These are phyloP conservation scores for Leucoma salicis DNA, from an alignment of 2,888 invertebrate species.

Conservation along the genomic window DNA sequence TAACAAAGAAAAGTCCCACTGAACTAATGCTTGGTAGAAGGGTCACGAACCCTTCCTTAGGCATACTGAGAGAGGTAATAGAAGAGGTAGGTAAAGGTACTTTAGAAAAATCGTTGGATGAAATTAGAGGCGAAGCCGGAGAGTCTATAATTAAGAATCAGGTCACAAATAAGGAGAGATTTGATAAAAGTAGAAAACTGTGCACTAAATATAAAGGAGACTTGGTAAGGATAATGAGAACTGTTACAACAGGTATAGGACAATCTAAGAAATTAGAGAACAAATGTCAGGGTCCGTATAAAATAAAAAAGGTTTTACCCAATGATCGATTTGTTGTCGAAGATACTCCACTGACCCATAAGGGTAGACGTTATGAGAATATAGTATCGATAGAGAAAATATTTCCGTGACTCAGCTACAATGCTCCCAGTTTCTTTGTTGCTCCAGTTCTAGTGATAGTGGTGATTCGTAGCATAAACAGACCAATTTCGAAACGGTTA, in stretches of 20 bases:
- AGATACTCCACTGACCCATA: slow-evolving; percentile 29
- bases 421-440: background rate
- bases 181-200: background rate
- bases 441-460: no score
- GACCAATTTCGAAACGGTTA: no score
- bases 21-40: background rate
- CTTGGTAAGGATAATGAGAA: background rate
- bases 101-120: background rate
- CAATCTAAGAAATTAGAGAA: background rate
- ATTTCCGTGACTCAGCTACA: slow-evolving; percentile 20
- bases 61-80: background rate
- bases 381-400: slow-evolving; percentile 30
- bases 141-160: background rate
- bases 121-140: background rate
- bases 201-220: background rate
- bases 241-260: background rate
- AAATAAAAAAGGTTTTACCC: slow-evolving; percentile 23
- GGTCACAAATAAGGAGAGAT: background rate
- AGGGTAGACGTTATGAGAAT: slow-evolving; percentile 22
- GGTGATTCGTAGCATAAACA: no score
- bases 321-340: slow-evolving; percentile 29
- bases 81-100: background rate
- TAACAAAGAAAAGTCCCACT: background rate
- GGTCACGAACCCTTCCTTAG: background rate
- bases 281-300: slow-evolving; percentile 19